A percentile compares a stretch with the other conserved stretches of the same genome.
Conservation (phyloP, 2,888 invertebrate genomes). For the Tanaodytes sp. region DNA sequence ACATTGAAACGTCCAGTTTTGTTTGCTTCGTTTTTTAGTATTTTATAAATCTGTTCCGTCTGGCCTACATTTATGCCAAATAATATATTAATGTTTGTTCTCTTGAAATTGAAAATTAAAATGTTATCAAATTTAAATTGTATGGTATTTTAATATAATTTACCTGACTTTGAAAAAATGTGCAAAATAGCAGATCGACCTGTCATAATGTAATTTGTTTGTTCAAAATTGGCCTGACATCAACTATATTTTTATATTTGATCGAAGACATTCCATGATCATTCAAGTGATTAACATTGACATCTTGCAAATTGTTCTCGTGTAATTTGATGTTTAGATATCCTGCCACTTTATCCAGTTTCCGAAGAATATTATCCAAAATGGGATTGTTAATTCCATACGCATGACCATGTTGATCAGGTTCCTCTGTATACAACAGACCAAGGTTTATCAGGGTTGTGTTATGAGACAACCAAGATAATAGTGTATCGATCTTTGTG, state of each 20-base stretch:
- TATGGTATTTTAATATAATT: no score
- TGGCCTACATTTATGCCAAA: no score
- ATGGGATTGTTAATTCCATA: conserved; percentile 75
- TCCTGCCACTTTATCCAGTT: conserved; percentile 75
- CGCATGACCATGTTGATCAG: conserved; percentile 79
- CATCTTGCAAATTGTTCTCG: conserved; percentile 74
- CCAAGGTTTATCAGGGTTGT: conserved; percentile 80
- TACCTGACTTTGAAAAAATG: conserved; percentile 77
- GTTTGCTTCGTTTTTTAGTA: no score
- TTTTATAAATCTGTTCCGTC: no score
- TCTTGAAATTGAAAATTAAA: not conserved
- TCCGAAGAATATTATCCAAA: conserved; percentile 71
- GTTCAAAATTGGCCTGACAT: conserved; percentile 75
- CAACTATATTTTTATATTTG: conserved; percentile 74
- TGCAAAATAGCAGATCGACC: conserved; percentile 77
- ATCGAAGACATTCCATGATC: conserved; percentile 83
- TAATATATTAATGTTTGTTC: no score
- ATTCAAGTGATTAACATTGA: conserved; percentile 81
- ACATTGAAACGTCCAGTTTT: no score
- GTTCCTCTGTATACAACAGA: conserved; percentile 81
- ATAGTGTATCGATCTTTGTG: conserved; percentile 74
- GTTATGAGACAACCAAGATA: conserved; percentile 77
- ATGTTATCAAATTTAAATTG: no score
- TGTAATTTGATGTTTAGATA: conserved; percentile 77
- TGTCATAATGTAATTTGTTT: conserved; percentile 73